Conservation (phyloP, 2,888 invertebrate species). For the Drosophila mimica region DNA sequence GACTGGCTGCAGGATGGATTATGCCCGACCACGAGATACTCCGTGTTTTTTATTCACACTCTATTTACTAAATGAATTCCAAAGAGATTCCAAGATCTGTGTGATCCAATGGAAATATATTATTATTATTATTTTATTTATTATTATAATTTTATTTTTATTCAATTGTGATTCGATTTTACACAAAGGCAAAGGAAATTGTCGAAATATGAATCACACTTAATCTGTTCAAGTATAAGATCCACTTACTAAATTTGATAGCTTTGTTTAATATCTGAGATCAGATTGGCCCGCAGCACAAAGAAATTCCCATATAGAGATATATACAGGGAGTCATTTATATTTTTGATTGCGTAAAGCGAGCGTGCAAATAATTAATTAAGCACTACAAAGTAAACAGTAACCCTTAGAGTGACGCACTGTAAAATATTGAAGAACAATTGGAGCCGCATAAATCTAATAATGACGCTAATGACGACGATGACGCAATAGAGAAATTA, state of each 20-base stretch:
- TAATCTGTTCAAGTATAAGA: not conserved
- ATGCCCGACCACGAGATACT: not conserved
- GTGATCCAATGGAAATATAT: not conserved
- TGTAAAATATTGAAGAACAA: conserved; percentile 26
- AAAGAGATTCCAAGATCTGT: not conserved
- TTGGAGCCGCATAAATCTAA: not conserved
- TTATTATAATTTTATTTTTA: not conserved
- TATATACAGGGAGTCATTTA: conserved; percentile 15
- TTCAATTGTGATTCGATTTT: not conserved
- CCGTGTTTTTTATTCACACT: not conserved
- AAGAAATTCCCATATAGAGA: not conserved
- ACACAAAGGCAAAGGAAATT: not conserved
- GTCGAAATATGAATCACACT: not conserved
- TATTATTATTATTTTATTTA: not conserved
- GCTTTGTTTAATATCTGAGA: not conserved
- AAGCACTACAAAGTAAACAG: conserved; percentile 6
- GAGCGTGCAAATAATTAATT: conserved; percentile 14
- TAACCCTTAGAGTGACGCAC: conserved; percentile 44
- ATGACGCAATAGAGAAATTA: conserved; percentile 27
- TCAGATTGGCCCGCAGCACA: not conserved
- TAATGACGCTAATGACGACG: not conserved
- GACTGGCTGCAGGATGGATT: not conserved
- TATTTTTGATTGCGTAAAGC: conserved; percentile 48
- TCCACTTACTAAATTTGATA: not conserved
- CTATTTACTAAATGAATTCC: not conserved